phyloP scores from a whole-genome alignment of 2,113 vertebrate genomes.

The Indicator maculatus region DNA sequence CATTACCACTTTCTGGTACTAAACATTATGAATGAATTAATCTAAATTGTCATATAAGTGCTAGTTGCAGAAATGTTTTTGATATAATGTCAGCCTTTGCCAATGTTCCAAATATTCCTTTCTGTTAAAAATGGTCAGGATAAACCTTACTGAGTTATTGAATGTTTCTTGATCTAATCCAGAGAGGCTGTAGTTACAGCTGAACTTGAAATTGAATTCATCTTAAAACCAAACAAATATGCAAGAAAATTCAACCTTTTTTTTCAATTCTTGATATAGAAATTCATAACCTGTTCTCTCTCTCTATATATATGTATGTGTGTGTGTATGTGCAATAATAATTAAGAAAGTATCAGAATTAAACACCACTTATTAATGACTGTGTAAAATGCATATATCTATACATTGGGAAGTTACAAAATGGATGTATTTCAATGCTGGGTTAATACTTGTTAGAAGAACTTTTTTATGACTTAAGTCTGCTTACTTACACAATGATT shows the following conservation, averaged over 20 bases:
- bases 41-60: neutral
- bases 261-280: neutral
- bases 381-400: neutral
- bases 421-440: neutral
- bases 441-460: neutral
- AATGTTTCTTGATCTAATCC: neutral
- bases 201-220: neutral
- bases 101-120: neutral
- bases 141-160: neutral
- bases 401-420: neutral
- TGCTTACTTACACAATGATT: neutral
- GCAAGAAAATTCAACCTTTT: rapidly evolving
- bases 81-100: neutral
- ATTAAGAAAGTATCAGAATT: neutral
- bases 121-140: neutral
- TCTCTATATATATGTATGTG: neutral
- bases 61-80: neutral
- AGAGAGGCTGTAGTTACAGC: neutral
- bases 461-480: neutral
- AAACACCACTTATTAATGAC: neutral
- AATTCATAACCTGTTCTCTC: neutral
- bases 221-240: neutral
- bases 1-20: neutral
- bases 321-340: neutral
- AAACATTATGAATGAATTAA: neutral